Evolutionary conservation across 2,113 vertebrate species (phyloP).

Genomic region (Actenoides lindsayi): DNA sequence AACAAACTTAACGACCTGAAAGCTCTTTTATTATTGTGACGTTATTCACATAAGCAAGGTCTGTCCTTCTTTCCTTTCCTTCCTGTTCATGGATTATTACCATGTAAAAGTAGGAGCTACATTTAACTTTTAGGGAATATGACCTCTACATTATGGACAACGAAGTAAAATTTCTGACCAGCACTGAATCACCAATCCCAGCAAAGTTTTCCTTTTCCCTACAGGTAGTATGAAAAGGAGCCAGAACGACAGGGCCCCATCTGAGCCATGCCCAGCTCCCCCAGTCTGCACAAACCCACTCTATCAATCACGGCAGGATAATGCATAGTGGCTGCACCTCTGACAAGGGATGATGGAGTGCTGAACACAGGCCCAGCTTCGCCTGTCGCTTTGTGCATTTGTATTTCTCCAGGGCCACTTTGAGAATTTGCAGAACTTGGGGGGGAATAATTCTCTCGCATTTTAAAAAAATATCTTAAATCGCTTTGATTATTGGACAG

Average conservation of each 20-base stretch:
- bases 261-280: conserved; percentile 74
- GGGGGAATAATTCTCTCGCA: neutral
- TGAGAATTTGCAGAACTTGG: conserved; percentile 74
- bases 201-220: conserved; percentile 69
- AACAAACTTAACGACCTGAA: neutral
- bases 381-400: conserved; percentile 79
- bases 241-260: conserved; percentile 75
- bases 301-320: conserved; percentile 87
- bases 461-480: conserved; percentile 60
- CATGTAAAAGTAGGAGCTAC: neutral
- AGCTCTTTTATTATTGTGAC: neutral
- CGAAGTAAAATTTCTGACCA: conserved; percentile 56
- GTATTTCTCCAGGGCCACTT: conserved; percentile 81
- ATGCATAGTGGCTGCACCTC: conserved; percentile 81
- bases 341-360: conserved; percentile 87
- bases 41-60: neutral
- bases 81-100: neutral
- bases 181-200: conserved; percentile 24
- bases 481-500: conserved; percentile 31
- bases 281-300: conserved; percentile 76
- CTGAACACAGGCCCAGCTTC: conserved; percentile 77
- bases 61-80: neutral
- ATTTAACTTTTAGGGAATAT: conserved; percentile 36
- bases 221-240: conserved; percentile 77
- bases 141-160: conserved; percentile 22